phyloP scores from a whole-genome alignment of 1,140 invertebrate genomes.

The Drosophila ogumai region DNA sequence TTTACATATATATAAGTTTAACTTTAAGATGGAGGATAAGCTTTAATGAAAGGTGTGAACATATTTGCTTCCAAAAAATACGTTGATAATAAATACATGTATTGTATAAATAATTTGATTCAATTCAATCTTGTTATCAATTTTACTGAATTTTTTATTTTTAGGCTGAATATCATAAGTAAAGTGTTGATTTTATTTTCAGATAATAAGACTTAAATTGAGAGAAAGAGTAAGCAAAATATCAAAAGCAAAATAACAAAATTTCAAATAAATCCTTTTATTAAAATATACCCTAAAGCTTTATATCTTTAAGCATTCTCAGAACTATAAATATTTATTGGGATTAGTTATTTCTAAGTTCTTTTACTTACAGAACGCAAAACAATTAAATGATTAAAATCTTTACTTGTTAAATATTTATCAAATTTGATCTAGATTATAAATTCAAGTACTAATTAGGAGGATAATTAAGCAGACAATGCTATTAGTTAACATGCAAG shows the following conservation, averaged over 20 bases:
- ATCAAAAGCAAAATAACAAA: too few relatives aligned
- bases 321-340: not conserved
- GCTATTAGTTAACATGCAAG: conserved; percentile 22
- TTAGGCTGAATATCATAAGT: too few relatives aligned
- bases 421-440: not conserved
- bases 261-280: too few relatives aligned
- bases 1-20: not conserved
- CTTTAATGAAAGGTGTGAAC: not conserved
- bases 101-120: too few relatives aligned
- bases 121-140: too few relatives aligned
- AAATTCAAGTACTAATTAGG: not conserved
- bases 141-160: too few relatives aligned
- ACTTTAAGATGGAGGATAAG: not conserved
- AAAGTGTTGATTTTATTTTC: too few relatives aligned
- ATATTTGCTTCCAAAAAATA: not conserved
- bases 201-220: too few relatives aligned
- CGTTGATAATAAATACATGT: too few relatives aligned
- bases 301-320: too few relatives aligned
- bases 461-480: conserved; percentile 3
- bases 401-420: not conserved
- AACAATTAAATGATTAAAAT: not conserved
- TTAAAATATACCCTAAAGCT: too few relatives aligned
- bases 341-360: not conserved
- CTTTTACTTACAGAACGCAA: not conserved
- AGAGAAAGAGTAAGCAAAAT: too few relatives aligned